Percentiles rank a stretch among this genome's conserved stretches.
Evolutionary conservation across 1,140 invertebrate species (phyloP).

Genomic region (Venustaconcha ellipsiformis): DNA sequence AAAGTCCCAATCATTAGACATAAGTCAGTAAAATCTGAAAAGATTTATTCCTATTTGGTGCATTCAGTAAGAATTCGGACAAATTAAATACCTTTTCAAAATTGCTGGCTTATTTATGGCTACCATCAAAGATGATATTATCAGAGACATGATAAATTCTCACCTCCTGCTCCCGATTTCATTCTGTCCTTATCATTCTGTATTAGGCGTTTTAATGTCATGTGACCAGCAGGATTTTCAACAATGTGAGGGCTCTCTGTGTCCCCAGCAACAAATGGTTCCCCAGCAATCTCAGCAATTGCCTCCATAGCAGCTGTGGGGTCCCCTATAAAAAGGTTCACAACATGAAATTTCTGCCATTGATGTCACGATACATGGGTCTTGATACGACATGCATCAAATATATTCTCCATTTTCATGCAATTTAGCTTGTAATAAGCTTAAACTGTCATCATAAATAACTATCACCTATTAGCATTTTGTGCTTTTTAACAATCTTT

Average conservation of each 20-base stretch:
- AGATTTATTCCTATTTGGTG: too few species aligned
- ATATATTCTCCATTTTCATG: too few species aligned
- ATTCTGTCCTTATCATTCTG: conserved; percentile 74
- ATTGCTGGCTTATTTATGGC: not conserved
- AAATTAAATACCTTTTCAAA: not conserved
- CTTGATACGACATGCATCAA: too few species aligned
- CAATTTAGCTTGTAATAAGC: too few species aligned
- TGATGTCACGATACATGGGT: too few species aligned
- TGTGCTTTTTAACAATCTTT: too few species aligned
- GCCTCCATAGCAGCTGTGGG: conserved; percentile 60
- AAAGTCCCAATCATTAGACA: too few species aligned
- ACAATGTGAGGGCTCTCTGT: conserved; percentile 72
- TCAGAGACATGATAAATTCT: not conserved
- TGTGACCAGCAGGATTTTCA: conserved; percentile 85
- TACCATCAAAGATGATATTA: not conserved
- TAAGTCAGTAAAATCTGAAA: too few species aligned
- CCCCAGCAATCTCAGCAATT: conserved; percentile 57
- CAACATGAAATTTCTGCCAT: not conserved
- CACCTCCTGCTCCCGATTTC: conserved; percentile 52
- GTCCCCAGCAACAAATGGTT: conserved; percentile 58
- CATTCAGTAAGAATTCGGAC: too few species aligned
- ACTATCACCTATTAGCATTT: too few species aligned
- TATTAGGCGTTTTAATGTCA: conserved; percentile 84
- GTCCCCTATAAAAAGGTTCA: conserved; percentile 52
- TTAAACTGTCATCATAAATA: too few species aligned